Evolutionary conservation across 2,888 invertebrate genomes (phyloP), one percentile per base, ranked within the genome.

Genomic region (Caprella mutica): DNA sequence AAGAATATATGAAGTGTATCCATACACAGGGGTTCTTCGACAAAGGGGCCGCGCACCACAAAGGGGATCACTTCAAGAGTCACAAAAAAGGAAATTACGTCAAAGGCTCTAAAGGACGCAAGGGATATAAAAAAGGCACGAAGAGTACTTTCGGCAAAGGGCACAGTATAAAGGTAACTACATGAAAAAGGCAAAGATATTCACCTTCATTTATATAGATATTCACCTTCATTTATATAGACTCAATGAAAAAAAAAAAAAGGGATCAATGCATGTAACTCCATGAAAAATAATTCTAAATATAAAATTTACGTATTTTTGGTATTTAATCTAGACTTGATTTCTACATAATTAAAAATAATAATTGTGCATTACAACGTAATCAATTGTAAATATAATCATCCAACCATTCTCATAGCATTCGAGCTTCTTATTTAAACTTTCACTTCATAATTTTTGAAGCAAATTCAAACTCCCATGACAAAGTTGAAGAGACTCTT

Each of bases 141-240:
- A 86, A 88, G 71, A 86, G 84, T 14, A 85, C 83, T 38, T 82
- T 84, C 69, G 82, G 83, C 61, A 78, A 81, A 66, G 88, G 88
- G 0, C 81, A 84, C 86, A 72, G 86, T 71, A 85, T 83, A 80
- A 83, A 82, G 46, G 52, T 51, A 5, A 55, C 9, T 27, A 24
- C 17, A 33, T 33, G 33, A 33, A 33, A 14, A 33, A 33, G 9
- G 33, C 14, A 14, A 33, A 14, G 8, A 12, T 14, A 33, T 33
- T 33, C 33, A 33, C 33, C 14, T 12, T 12, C 33, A 8, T 33
- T 8, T 33, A 14, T 33, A 12, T 33, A 33, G 9, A 33, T 33
- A 14, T 33, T 12, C 8, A 12, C 9, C 33, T 33, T 12, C 14
- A 12, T 8, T 8, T 33, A 33, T 33, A 9, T 9, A 9, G 9